These are phyloP conservation scores for Vidua macroura DNA, from an alignment of 2,113 vertebrate genomes.

Conservation along the genomic window DNA sequence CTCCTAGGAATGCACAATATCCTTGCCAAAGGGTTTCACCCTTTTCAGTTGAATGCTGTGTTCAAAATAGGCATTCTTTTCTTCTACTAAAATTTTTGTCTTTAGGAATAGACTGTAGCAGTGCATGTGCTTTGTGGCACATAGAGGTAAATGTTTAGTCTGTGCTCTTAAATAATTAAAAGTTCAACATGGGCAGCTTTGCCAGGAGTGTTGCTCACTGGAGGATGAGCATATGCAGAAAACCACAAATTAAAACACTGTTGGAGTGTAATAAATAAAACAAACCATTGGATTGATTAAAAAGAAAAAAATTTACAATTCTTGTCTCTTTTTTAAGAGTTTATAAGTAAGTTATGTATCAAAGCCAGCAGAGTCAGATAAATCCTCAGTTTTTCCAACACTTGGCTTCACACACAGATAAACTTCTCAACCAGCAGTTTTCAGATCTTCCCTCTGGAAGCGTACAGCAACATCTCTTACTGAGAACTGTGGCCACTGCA, in stretches of 20 bases:
- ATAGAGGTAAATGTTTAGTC: slow-evolving; percentile 41
- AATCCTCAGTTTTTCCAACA: neutral
- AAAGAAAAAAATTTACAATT: neutral
- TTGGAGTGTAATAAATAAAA: slow-evolving; percentile 1
- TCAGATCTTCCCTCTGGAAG: neutral
- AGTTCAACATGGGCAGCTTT: neutral
- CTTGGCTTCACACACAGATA: neutral
- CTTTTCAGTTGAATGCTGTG: slow-evolving; percentile 59
- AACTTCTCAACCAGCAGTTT: neutral
- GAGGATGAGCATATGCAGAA: neutral
- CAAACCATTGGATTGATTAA: neutral
- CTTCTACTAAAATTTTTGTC: slow-evolving; percentile 50
- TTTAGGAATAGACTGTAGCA: neutral
- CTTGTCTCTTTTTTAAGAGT: neutral
- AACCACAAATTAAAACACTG: neutral
- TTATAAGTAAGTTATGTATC: neutral
- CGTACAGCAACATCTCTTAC: neutral
- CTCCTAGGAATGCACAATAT: slow-evolving; percentile 70
- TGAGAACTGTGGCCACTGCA: neutral
- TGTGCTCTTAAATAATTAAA: neutral
- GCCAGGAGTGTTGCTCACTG: neutral
- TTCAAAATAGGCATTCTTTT: slow-evolving; percentile 66
- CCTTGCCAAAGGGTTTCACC: slow-evolving; percentile 71
- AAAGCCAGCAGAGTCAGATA: neutral
- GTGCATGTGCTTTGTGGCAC: slow-evolving; percentile 14